Evolutionary conservation across 2,797 vertebrate species (phyloP).

Genomic region (Cynodonichthys magdalenae): DNA sequence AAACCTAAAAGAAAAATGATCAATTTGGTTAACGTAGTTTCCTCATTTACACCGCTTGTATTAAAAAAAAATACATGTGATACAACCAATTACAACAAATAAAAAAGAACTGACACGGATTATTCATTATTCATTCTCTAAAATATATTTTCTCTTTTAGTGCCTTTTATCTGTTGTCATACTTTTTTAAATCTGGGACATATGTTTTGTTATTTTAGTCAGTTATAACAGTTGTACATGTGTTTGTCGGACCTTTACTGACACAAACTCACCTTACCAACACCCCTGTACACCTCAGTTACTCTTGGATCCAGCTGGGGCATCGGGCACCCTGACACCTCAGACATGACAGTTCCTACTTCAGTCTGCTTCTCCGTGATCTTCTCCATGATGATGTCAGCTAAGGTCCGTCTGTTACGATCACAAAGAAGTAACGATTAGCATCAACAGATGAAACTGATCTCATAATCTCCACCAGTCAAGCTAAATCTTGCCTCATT

Average conservation of each 20-base stretch:
- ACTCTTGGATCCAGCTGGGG: constrained; percentile 91
- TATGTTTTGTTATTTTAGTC: too few species aligned
- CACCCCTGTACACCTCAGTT: constrained; percentile 91
- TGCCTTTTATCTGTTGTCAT: not conserved
- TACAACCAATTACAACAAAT: not conserved
- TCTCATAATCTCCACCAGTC: not conserved
- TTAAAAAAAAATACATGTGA: not conserved
- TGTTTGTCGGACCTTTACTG: not conserved
- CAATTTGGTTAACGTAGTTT: not conserved
- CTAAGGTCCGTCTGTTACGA: constrained; percentile 87
- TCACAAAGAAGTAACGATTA: constrained; percentile 6
- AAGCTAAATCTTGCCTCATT: constrained; percentile 78
- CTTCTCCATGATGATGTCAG: constrained; percentile 98
- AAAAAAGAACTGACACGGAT: too few species aligned
- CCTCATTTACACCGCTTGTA: not conserved
- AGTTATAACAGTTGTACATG: too few species aligned
- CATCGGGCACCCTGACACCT: constrained; percentile 87
- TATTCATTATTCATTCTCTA: too few species aligned
- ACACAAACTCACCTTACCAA: constrained; percentile 85
- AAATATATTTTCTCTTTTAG: not conserved
- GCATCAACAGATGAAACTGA: not conserved
- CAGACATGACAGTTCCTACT: constrained; percentile 92
- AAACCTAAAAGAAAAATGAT: constrained; percentile 80
- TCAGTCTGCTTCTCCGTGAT: constrained; percentile 98
- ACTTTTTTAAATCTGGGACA: too few species aligned